Percentiles rank a stretch among this genome's conserved stretches.
Conservation (phyloP, 2,888 invertebrate species). For the Caenorhabditis sp. region DNA sequence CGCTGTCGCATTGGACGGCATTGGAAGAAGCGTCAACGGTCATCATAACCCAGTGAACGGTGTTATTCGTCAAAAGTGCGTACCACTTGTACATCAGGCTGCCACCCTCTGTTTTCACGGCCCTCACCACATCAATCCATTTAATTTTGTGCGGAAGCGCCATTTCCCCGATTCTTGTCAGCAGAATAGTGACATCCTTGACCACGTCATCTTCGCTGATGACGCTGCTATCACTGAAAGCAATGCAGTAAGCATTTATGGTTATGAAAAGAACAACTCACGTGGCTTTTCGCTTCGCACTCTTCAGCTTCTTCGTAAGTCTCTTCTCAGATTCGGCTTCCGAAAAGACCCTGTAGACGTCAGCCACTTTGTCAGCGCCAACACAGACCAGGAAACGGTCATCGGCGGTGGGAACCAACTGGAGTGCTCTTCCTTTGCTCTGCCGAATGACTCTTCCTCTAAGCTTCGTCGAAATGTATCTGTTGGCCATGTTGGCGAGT, state of each 20-base stretch:
- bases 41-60: slow-evolving; percentile 69
- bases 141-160: slow-evolving; percentile 69
- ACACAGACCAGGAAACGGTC: slow-evolving; percentile 87
- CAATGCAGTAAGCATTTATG: neutral
- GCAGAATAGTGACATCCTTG: slow-evolving; percentile 74
- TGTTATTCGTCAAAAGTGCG: slow-evolving; percentile 69
- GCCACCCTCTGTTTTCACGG: slow-evolving; percentile 42
- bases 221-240: slow-evolving; percentile 37
- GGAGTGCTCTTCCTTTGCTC: slow-evolving; percentile 87
- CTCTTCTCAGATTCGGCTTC: slow-evolving; percentile 87
- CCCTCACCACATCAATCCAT: slow-evolving; percentile 73
- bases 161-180: slow-evolving; percentile 82
- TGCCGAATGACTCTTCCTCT: slow-evolving; percentile 88
- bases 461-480: slow-evolving; percentile 86
- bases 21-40: slow-evolving; percentile 61
- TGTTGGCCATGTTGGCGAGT: slow-evolving; percentile 71
- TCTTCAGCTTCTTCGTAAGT: slow-evolving; percentile 86
- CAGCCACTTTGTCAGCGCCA: slow-evolving; percentile 88
- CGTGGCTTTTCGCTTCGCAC: slow-evolving; percentile 72
- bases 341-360: slow-evolving; percentile 88
- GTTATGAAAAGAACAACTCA: slow-evolving; percentile 3
- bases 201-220: slow-evolving; percentile 61
- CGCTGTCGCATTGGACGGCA: slow-evolving; percentile 49
- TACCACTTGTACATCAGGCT: slow-evolving; percentile 49
- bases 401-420: slow-evolving; percentile 85